Base-by-base conservation (phyloP, 2,113 vertebrate species). In the Pycnonotus jocosus region DNA sequence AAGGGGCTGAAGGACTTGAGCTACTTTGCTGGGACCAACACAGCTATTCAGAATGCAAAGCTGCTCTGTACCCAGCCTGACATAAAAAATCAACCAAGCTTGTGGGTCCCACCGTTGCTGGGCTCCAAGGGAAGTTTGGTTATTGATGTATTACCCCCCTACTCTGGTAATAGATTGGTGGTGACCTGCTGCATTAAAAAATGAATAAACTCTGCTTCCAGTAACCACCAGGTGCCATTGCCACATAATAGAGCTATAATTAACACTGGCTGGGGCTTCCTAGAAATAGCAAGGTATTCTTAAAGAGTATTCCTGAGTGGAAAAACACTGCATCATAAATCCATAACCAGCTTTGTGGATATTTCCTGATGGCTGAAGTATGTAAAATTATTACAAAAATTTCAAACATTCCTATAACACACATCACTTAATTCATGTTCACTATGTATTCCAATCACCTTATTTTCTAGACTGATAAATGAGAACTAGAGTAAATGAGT, bases 391-490 rank as follows among this genome's bases (percentile, higher is more conserved):
- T 76, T 88, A 60, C 88, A 84, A 11, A 76, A 89, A 90, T 81
- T 81, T 82, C 33, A 86, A 17, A 88, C 33, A 28, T 51, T 93
- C 64, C 76, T 95, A 61, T 40, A 65, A 92, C 24, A 78, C 56
- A 69, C 47, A 95, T 87, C 53, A 88, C 60, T 95, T 97, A 71
- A 95, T 96, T 96, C 86, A 65, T 58, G 5, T 30, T 86, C 66
- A 65, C 19, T 24, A 51, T 51, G 54, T 95, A 93, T 95, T 93
- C 82, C 92, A 96, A 96, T 97, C 96, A n/a, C 38, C 42, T 68
- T 92, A 69, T 95, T 97, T 97, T 97, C 70, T 87, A 95, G 90
- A 65, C 72, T 94, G 56, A 88, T 79, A 94, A 96, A 96, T 30
- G 64, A 66, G 74, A 97, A 80, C 69, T 66, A 92, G 70, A 96